A percentile compares a stretch with the other conserved stretches of the same genome.
Conservation (phyloP, 2,797 vertebrate species). For the Malacoctenus gilli region DNA sequence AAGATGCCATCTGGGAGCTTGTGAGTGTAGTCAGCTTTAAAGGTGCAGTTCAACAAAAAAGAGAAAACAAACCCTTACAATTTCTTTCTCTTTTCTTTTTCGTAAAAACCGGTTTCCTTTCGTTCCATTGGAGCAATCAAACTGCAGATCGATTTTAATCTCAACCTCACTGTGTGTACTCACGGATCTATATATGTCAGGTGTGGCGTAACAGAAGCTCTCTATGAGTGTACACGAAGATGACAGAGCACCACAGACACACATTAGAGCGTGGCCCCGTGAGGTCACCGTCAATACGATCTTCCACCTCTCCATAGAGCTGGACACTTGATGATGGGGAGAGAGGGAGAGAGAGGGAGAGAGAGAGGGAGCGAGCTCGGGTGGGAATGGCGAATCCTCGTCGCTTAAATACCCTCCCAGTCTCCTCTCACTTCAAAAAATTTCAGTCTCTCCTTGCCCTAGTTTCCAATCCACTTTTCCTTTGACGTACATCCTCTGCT, state of each 20-base stretch:
- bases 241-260: constrained; percentile 35
- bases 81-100: background rate
- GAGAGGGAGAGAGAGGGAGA: constrained; percentile 30
- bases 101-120: background rate
- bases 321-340: constrained; percentile 28
- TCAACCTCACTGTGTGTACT: constrained; percentile 8
- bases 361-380: constrained; percentile 39
- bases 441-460: constrained; percentile 42
- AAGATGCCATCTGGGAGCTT: constrained; percentile 12
- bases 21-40: constrained; percentile 19
- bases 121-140: constrained; percentile 10
- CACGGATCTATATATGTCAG: constrained; percentile 23
- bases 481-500: constrained; percentile 47
- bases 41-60: constrained; percentile 12
- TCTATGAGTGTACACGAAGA: constrained; percentile 29
- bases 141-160: constrained; percentile 24
- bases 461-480: constrained; percentile 44
- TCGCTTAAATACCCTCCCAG: constrained; percentile 31
- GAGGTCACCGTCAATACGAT: constrained; percentile 27
- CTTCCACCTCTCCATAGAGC: constrained; percentile 44
- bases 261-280: constrained; percentile 28
- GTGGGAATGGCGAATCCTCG: constrained; percentile 36
- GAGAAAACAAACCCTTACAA: too few species aligned
- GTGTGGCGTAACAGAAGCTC: constrained; percentile 39
- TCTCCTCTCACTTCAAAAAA: constrained; percentile 15